phyloP scores from a whole-genome alignment of 2,113 vertebrate species.

The Seriola quinqueradiata region DNA sequence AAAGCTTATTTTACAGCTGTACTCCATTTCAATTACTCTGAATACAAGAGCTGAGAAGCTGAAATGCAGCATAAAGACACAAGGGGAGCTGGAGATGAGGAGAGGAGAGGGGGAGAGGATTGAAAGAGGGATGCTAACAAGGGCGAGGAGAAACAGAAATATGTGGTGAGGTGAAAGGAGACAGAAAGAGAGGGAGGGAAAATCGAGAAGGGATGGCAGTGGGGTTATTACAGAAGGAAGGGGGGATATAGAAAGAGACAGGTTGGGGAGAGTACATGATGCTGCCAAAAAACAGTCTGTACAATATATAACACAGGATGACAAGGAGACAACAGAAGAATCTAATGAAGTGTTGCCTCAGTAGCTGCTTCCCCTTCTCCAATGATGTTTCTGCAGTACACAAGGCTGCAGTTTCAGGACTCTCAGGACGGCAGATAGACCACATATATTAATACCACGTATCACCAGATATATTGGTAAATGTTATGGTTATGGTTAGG shows the following conservation, averaged over 20 bases:
- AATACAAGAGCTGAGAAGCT: conserved; percentile 5
- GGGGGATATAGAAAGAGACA: conserved; percentile 31
- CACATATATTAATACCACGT: too few relatives aligned
- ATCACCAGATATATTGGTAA: too few relatives aligned
- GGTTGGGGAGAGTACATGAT: conserved; percentile 17
- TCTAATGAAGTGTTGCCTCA: conserved; percentile 6
- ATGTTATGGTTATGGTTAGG: too few relatives aligned
- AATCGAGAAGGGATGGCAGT: conserved; percentile 10
- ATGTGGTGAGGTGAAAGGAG: conserved; percentile 24
- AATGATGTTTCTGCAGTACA: too few relatives aligned
- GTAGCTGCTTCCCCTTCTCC: background rate
- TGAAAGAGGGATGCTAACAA: conserved; percentile 8
- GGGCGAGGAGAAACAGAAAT: conserved; percentile 28
- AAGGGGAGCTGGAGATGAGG: background rate
- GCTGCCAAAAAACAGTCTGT: conserved; percentile 27
- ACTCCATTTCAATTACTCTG: conserved; percentile 44
- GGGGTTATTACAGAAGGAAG: conserved; percentile 17
- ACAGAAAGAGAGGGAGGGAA: conserved; percentile 17
- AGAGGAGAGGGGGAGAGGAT: background rate
- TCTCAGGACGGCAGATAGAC: too few relatives aligned
- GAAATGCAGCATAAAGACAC: conserved; percentile 10
- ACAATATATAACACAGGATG: conserved; percentile 28
- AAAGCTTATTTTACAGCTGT: conserved; percentile 52
- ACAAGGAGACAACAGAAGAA: conserved; percentile 31
- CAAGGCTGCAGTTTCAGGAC: too few relatives aligned